Evolutionary conservation across 2,113 vertebrate genomes (phyloP), one percentile per base, ranked within the genome.

Genomic region (Silurus glanis): DNA sequence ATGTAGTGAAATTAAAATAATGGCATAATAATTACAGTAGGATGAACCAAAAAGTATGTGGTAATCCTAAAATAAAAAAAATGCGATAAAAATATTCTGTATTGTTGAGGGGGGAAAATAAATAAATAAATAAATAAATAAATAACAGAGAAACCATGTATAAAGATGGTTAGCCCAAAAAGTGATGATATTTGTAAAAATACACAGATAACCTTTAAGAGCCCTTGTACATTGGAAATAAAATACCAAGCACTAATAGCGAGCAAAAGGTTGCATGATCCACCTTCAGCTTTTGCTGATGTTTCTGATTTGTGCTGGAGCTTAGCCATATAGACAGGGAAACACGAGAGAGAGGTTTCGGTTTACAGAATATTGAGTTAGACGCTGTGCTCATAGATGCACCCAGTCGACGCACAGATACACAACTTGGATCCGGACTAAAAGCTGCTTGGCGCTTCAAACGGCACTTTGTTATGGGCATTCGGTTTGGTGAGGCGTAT

Each of bases 221-320:
- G 62, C 61, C 84, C 75, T 85, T 85, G 84, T 69, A 80, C 53
- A 80, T 49, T 55, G 61, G 84, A 45, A 85, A 85, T 80, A 71
- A 85, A 85, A 85, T 67, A 80, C 75, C 51, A n/a, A 47, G 37
- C 66, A 80, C 86, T 87, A 87, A 87, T 61, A 87, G 86, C 82
- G 45, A 47, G 25, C 76, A 23, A 87, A 83, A 59, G 53, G 75
- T 71, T 84, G 72, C n/a, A 72, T 84, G 66, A 84, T 80, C 82
- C 75, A 80, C 51, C 82, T 87, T 83, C 59, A 78, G 82, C 64
- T 80, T 80, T 84, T 69, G 64, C 86, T 84, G 83, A 87, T 84
- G 86, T 66, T 79, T 83, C 75, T 80, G 84, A 80, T 80, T 80
- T 85, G 69, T 76, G 21, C 51, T 71, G 55, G 64, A 80, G 49